These are phyloP conservation scores for Gisinianus flammeolus DNA, from an alignment of 2,888 invertebrate species.

Conservation along the genomic window DNA sequence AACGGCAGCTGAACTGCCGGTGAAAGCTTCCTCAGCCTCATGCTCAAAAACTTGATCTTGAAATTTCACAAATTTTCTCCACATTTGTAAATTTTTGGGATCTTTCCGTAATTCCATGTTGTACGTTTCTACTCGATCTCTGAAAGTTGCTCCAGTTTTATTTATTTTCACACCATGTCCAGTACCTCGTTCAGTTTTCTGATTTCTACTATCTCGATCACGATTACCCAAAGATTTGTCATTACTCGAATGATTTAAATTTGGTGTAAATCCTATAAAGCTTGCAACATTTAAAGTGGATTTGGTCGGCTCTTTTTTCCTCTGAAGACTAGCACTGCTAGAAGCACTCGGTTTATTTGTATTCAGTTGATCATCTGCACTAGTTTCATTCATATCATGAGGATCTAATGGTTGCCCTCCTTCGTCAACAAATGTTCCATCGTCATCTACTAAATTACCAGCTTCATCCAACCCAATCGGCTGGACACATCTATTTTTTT, in stretches of 20 bases:
- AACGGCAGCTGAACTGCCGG: background rate
- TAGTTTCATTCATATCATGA: background rate
- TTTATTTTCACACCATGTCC: background rate
- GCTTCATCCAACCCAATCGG: slow-evolving; percentile 40
- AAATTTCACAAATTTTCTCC: slow-evolving; percentile 57
- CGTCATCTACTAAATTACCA: slow-evolving; percentile 38
- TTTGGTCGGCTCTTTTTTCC: slow-evolving; percentile 3
- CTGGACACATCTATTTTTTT: too few relatives aligned
- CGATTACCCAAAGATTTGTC: background rate
- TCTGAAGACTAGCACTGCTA: too few relatives aligned
- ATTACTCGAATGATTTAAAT: background rate
- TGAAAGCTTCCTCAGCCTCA: slow-evolving; percentile 4
- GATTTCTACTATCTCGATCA: too few relatives aligned
- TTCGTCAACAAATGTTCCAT: slow-evolving; percentile 18
- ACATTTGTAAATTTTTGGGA: slow-evolving; percentile 51
- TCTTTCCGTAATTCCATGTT: slow-evolving; percentile 49
- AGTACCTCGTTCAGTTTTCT: background rate
- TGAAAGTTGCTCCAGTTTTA: slow-evolving; percentile 28
- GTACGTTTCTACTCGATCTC: slow-evolving; percentile 49
- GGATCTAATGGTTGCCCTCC: slow-evolving; percentile 20
- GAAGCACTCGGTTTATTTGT: background rate
- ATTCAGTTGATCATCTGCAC: too few relatives aligned
- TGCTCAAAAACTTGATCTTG: slow-evolving; percentile 54
- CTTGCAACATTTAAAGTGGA: background rate
- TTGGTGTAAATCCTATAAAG: background rate